Evolutionary conservation across 2,888 invertebrate genomes (phyloP), one percentile per base, ranked within the genome.

Genomic region (Ceraclea dissimilis): DNA sequence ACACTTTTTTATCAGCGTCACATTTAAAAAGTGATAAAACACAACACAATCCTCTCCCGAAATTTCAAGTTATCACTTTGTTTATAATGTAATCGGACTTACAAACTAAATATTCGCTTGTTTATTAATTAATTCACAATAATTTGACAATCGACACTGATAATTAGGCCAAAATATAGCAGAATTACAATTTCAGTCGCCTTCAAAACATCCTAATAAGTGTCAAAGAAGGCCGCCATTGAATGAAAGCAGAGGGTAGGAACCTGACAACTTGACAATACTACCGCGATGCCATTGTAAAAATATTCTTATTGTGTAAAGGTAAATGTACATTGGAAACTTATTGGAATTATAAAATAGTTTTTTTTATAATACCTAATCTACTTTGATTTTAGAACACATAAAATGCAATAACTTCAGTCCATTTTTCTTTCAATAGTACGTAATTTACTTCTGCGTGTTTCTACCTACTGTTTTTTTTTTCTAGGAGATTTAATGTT

Each of bases 201-300:
- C 54, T 58, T 58, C 49, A 58, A 58, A 58, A 58, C 58, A 58
- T 58, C 51, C 50, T 49, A 47, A 51, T 39, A 52, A 55, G 49
- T 54, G 54, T 54, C 54, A 54, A 58, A 58, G 58, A 58, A 54
- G 58, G 58, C 58, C 43, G 54, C 46, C 46, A 43, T 10, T 16
- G 39, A 13, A n/a, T n/a, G n/a, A n/a, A n/a, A n/a, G 16, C 39
- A 39, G 39, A 57, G 50, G 43, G 53, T 57, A 53, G 57, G 52
- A 53, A 53, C 44, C 49, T 19, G 52, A 11, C 22, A 49, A 49
- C 16, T 34, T 49, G 39, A 56, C 26, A 49, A 22, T 39, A 39
- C 39, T 39, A 39, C 13, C 39, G 31, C 49, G 52, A 46, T 56
- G 52, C 56, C 56, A 52, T 18, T 39, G 17, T 31, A 19, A 4